These are phyloP conservation scores for Spatula clypeata DNA, from an alignment of 2,797 vertebrate genomes.

Conservation along the genomic window DNA sequence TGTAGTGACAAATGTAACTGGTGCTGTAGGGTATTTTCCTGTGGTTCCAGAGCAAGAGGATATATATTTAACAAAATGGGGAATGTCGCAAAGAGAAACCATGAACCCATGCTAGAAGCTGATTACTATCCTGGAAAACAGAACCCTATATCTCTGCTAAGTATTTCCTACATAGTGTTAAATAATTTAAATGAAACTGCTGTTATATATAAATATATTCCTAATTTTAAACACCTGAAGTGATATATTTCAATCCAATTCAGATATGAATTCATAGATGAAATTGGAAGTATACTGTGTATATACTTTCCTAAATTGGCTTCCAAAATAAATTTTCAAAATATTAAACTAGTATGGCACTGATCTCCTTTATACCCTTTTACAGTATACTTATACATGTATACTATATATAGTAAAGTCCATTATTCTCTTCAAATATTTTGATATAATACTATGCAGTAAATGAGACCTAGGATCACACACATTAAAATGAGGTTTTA, in stretches of 20 bases:
- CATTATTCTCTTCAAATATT: background rate
- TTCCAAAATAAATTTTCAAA: background rate
- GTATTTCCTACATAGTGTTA: background rate
- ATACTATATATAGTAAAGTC: background rate
- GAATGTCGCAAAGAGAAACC: background rate
- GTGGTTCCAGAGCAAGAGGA: background rate
- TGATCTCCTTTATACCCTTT: background rate
- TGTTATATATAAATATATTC: background rate
- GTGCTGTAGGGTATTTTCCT: background rate
- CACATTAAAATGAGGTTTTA: background rate
- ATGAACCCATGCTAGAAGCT: background rate
- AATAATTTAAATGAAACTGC: background rate
- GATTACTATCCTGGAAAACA: background rate
- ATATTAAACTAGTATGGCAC: background rate
- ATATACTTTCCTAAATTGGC: background rate
- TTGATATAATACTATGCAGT: background rate
- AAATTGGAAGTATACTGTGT: background rate
- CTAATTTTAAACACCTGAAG: background rate
- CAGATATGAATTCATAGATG: background rate
- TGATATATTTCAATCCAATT: background rate
- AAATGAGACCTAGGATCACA: background rate
- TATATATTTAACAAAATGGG: background rate
- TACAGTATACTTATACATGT: background rate
- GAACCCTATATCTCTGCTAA: background rate
- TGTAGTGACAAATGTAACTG: background rate